A percentile compares a stretch with the other conserved stretches of the same genome.
Evolutionary conservation across 2,888 invertebrate genomes (phyloP).

Genomic region (Nymphalis polychloros): DNA sequence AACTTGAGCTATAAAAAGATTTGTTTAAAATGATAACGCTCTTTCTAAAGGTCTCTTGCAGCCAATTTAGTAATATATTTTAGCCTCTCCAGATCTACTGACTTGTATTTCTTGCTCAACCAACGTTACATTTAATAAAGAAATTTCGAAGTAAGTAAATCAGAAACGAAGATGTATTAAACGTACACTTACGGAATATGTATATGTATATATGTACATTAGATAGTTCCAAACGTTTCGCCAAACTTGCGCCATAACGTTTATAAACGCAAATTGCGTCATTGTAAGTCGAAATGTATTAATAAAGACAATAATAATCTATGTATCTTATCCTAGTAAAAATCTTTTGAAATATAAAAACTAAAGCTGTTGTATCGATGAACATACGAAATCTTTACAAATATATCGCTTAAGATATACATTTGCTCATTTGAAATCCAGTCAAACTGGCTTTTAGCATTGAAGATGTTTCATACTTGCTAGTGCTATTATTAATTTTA

Average conservation of each 20-base stretch:
- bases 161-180: not conserved
- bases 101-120: not conserved
- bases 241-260: conserved; percentile 35
- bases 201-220: conserved; percentile 17
- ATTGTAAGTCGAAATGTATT: conserved; percentile 44
- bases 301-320: conserved; percentile 41
- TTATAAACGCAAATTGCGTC: conserved; percentile 35
- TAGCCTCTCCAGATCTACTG: not conserved
- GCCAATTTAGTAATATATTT: not conserved
- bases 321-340: conserved; percentile 12
- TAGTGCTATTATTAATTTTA: conserved; percentile 39
- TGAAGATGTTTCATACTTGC: conserved; percentile 54
- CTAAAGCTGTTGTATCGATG: not conserved
- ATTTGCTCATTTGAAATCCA: conserved; percentile 46
- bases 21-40: not conserved
- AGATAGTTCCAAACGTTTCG: conserved; percentile 11
- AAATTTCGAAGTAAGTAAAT: not conserved
- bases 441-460: conserved; percentile 57
- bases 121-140: not conserved
- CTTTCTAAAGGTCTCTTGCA: not conserved
- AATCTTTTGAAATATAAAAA: not conserved
- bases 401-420: conserved; percentile 32
- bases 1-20: not conserved
- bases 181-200: not conserved
- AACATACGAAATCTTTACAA: conserved; percentile 20